These are phyloP conservation scores for Boloria selene DNA, from an alignment of 2,888 invertebrate species.

Conservation along the genomic window DNA sequence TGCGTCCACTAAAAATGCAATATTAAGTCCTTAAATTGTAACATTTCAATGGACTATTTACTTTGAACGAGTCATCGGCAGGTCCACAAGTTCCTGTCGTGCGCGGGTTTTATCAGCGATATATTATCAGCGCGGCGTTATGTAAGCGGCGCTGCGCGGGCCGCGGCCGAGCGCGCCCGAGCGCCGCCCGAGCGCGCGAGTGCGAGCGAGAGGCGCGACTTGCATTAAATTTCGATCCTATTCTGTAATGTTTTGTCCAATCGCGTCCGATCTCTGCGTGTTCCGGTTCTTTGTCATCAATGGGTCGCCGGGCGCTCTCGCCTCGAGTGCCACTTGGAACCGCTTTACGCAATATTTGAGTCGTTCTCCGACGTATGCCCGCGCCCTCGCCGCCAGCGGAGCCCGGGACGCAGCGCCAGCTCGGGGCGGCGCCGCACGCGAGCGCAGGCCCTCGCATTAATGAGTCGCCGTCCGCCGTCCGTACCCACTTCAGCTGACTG, in stretches of 20 bases:
- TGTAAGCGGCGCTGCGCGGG: slow-evolving; percentile 62
- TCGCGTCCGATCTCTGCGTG: slow-evolving; percentile 83
- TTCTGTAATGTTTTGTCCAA: slow-evolving; percentile 82
- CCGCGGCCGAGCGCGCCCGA: slow-evolving; percentile 12
- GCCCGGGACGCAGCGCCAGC: slow-evolving; percentile 47
- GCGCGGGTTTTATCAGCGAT: slow-evolving; percentile 77
- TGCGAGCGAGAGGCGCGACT: slow-evolving; percentile 60
- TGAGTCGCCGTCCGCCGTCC: slow-evolving; percentile 48
- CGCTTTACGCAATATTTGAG: slow-evolving; percentile 63
- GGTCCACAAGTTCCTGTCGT: slow-evolving; percentile 56
- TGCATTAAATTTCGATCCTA: slow-evolving; percentile 80
- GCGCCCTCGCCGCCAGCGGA: slow-evolving; percentile 35
- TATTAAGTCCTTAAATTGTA: too few relatives aligned
- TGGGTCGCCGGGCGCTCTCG: slow-evolving; percentile 81
- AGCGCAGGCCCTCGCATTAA: slow-evolving; percentile 67
- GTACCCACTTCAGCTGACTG: slow-evolving; percentile 81
- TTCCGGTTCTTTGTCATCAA: slow-evolving; percentile 88
- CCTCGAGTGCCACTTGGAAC: slow-evolving; percentile 62
- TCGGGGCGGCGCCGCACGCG: slow-evolving; percentile 53
- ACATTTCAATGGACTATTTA: too few relatives aligned
- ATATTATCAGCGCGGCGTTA: slow-evolving; percentile 77
- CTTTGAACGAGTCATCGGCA: too few relatives aligned
- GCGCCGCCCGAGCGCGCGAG: slow-evolving; percentile 28
- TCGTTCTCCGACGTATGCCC: slow-evolving; percentile 46
- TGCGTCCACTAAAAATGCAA: too few relatives aligned